Base-by-base conservation (phyloP, 2,888 invertebrate species). In the Fabriciana adippe region DNA sequence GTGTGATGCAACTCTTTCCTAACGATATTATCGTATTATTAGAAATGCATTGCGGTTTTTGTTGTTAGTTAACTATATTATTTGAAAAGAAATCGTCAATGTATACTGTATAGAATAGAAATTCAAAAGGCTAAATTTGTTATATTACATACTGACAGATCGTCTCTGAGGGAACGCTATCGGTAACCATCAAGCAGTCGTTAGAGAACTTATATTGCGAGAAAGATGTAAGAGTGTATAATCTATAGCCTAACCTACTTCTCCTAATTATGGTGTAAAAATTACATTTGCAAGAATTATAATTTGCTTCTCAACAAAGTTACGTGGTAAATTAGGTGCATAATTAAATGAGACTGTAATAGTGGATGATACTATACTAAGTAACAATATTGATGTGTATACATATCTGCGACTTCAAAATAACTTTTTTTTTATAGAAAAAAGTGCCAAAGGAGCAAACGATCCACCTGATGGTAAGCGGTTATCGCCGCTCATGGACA, bases 171-270 rank as follows among this genome's bases (percentile, higher is more conserved):
- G 74, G 71, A 79, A 83, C 82, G 83, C 85, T 85, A 84, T 81
- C 82, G 74, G 75, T 75, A 83, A 56, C 84, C 83, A 86, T 86
- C 83, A 85, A 85, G 82, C 81, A 79, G 79, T 83, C 84, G 85
- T 86, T 86, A 63, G 48, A 66, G n/a, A 64, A 55, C 41, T 54
- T n/a, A 45, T 63, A 54, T 35, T 26, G 21, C 14, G 18, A 26
- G 47, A 51, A 35, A 41, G 51, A 18, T 50, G 14, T 60, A 35
- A 18, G 18, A 35, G 18, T 51, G 35, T 51, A 31, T 61, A 18
- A 50, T 5, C 41, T 41, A 61, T 26, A 3, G 13, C 16, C 50
- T 16, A 16, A 51, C 2, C 31, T 35, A 51, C 8, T 6, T 5
- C 11, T 47, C 14, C 14, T 54, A 26, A 26, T 13, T 14, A 21